Evolutionary conservation across 2,113 vertebrate genomes (phyloP).

Genomic region (Brevimyrus niger): DNA sequence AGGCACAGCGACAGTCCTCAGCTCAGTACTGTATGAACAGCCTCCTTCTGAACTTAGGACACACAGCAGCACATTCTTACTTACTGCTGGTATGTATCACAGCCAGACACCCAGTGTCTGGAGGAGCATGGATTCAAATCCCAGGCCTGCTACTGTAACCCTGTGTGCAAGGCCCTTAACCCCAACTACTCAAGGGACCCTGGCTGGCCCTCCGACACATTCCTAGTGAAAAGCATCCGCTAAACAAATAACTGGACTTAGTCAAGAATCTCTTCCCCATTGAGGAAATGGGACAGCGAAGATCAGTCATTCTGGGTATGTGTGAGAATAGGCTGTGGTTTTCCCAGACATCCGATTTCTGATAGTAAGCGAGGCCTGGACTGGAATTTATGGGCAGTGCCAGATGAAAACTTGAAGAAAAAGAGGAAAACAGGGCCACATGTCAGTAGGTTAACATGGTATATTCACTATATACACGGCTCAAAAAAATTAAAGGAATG

Average conservation of each 20-base stretch:
- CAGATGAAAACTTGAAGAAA: neutral
- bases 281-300: neutral
- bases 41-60: neutral
- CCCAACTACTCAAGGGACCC: neutral
- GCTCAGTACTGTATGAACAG: neutral
- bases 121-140: neutral
- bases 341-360: neutral
- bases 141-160: neutral
- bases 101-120: neutral
- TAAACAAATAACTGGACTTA: neutral
- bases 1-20: neutral
- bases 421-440: neutral
- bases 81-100: neutral
- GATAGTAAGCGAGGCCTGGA: neutral
- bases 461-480: neutral
- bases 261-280: neutral
- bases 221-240: neutral
- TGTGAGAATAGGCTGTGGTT: neutral
- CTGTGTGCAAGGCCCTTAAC: neutral
- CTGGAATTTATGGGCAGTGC: neutral
- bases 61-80: neutral
- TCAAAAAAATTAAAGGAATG: too few species aligned
- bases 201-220: neutral
- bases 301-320: neutral
- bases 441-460: neutral